These are phyloP conservation scores for Cyclargus thomasi DNA, from an alignment of 1,140 invertebrate genomes.

Conservation along the genomic window DNA sequence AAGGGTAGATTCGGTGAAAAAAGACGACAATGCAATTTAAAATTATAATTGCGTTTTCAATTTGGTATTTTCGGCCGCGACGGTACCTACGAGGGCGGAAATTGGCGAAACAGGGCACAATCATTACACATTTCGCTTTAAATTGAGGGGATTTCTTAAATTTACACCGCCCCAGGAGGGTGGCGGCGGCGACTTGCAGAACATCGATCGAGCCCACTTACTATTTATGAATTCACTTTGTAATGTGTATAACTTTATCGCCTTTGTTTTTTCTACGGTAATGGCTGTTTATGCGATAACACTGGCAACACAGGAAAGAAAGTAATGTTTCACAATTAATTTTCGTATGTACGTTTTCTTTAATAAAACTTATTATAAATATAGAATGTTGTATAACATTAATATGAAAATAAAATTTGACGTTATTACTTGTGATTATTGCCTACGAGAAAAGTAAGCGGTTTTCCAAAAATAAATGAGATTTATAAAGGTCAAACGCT, in stretches of 20 bases:
- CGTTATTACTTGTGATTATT: too few relatives aligned
- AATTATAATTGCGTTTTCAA: conserved; percentile 4
- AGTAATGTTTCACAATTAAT: background rate
- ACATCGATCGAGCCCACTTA: conserved; percentile 32
- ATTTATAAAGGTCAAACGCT: too few relatives aligned
- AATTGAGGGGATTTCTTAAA: conserved; percentile 71
- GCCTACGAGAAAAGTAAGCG: too few relatives aligned
- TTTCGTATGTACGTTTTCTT: background rate
- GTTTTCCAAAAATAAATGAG: too few relatives aligned
- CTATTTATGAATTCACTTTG: conserved; percentile 33
- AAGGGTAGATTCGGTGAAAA: too few relatives aligned
- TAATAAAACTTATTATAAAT: too few relatives aligned
- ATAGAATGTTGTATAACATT: too few relatives aligned
- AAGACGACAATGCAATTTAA: background rate
- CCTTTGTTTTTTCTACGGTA: conserved; percentile 12
- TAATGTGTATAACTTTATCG: conserved; percentile 22
- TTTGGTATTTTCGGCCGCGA: conserved; percentile 16
- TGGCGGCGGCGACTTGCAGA: conserved; percentile 27
- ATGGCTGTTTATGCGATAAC: background rate
- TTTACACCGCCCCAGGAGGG: conserved; percentile 39
- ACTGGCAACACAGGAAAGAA: background rate
- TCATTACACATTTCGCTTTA: conserved; percentile 70
- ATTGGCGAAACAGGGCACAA: conserved; percentile 60
- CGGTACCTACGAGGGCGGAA: conserved; percentile 49
- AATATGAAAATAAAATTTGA: too few relatives aligned